phyloP scores from a whole-genome alignment of 2,888 invertebrate species.

The Caenorhabditis sulstoni region DNA sequence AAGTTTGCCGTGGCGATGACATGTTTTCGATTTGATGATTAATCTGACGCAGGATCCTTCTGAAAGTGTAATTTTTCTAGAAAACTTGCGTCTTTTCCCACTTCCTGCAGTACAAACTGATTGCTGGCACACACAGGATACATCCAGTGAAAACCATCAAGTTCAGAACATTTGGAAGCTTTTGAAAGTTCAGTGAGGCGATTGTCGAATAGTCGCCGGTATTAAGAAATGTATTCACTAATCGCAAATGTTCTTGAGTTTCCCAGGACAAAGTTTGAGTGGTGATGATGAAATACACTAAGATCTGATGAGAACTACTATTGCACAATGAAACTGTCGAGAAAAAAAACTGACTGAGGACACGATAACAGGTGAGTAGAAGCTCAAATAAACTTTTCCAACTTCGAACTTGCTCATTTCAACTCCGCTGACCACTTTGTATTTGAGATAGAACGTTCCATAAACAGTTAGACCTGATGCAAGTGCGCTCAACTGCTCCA shows the following conservation, averaged over 20 bases:
- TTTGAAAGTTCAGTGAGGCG: neutral
- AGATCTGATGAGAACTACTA: too few relatives aligned
- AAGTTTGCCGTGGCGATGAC: constrained; percentile 15
- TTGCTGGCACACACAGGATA: neutral
- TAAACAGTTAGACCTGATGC: constrained; percentile 11
- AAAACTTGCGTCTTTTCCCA: neutral
- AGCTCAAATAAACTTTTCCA: constrained; percentile 8
- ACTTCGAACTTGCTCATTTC: constrained; percentile 18
- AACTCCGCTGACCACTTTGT: constrained; percentile 27
- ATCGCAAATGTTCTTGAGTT: constrained; percentile 23
- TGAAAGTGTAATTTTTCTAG: neutral
- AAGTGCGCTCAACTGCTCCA: neutral
- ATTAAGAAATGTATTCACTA: constrained; percentile 14
- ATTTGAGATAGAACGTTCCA: constrained; percentile 32
- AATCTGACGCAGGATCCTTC: constrained; percentile 26
- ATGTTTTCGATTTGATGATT: constrained; percentile 29
- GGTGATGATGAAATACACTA: constrained; percentile 19
- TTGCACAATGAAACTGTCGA: neutral
- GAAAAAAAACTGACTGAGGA: constrained; percentile 13
- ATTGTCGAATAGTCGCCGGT: neutral
- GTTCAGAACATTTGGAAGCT: constrained; percentile 4
- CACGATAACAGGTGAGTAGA: constrained; percentile 25
- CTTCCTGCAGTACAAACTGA: constrained; percentile 17
- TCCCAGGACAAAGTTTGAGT: constrained; percentile 37
- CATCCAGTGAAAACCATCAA: constrained; percentile 1